Evolutionary conservation across 2,797 vertebrate species (phyloP), one percentile per base, ranked within the genome.

Genomic region (Ataeniobius toweri): DNA sequence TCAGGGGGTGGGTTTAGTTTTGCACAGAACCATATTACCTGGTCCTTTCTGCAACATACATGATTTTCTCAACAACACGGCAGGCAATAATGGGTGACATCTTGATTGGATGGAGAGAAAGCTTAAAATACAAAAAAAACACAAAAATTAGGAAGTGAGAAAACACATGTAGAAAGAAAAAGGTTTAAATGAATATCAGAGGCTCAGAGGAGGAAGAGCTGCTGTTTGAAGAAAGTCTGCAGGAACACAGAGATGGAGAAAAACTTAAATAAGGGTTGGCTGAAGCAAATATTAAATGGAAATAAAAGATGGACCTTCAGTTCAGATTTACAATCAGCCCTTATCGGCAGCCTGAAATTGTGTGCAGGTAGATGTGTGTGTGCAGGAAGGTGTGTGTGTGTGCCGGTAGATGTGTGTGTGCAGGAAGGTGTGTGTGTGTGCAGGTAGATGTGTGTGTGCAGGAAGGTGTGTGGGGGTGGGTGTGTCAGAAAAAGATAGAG

Each of bases 281-380:
- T 83, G 82, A 90, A 84, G 82, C 41, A 58, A 88, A 91, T 90
- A 92, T 89, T 88, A 89, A 92, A 89, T 91, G 78, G 80, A 83
- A 92, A 90, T 87, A 80, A 85, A 90, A 90, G 82, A 89, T 90
- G 79, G 86, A 86, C 85, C 86, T 88, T 91, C 58, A 70, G 39
- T 90, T 85, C 82, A 92, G 91, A 95, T 95, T 95, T 95, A 95
- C 91, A 91, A 85, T 91, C 91, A 82, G 74, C 83, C 87, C 83
- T 92, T 94, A 94, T 95, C 92, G 93, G 83, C 79, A 83, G 86
- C 86, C 88, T 86, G 24, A 8, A 77, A 78, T 1, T 83, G 68
- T 82, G 74, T 53, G 71, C 31, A 70, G 76, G 71, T 79, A 58
- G 74, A 10, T 46, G 44, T 46, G 44, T 46, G 44, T 46, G 44